A percentile compares a stretch with the other conserved stretches of the same genome.
Conservation (phyloP, 1,140 invertebrate species). For the Papilio aristodemus region DNA sequence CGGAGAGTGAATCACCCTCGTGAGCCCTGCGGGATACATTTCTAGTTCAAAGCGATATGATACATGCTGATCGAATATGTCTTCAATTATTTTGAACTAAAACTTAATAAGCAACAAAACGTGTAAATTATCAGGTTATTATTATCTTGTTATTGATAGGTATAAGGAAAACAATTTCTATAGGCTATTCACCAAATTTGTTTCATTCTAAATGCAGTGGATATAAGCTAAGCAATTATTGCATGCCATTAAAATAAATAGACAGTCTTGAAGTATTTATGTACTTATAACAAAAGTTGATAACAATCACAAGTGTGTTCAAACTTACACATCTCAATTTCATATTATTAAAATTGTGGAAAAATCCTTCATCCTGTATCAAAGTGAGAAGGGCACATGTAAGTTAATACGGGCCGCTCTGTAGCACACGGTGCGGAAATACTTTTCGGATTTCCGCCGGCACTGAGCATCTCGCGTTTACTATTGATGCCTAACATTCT, state of each 20-base stretch:
- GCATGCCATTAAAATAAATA: too few relatives aligned
- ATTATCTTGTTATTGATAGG: neutral
- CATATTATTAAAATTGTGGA: neutral
- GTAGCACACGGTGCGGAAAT: slow-evolving; percentile 53
- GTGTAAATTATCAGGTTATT: neutral
- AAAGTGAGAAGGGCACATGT: slow-evolving; percentile 15
- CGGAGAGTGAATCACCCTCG: slow-evolving; percentile 32
- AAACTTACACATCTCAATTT: neutral
- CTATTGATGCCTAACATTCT: slow-evolving; percentile 41
- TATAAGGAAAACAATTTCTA: too few relatives aligned
- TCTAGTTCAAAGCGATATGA: slow-evolving; percentile 18
- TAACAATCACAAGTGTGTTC: neutral
- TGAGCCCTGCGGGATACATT: slow-evolving; percentile 26
- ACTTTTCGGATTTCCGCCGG: slow-evolving; percentile 56
- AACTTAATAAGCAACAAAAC: too few relatives aligned
- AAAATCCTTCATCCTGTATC: slow-evolving; percentile 23
- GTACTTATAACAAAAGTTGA: too few relatives aligned
- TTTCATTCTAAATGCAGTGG: too few relatives aligned
- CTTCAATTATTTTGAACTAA: neutral
- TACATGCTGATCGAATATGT: slow-evolving; percentile 14
- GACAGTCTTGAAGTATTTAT: too few relatives aligned
- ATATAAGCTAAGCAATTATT: too few relatives aligned
- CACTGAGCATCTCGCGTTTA: slow-evolving; percentile 46
- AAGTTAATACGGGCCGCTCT: slow-evolving; percentile 31
- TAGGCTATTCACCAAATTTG: too few relatives aligned